Base-by-base conservation (phyloP, 2,113 vertebrate genomes). In the Heteronetta atricapilla region DNA sequence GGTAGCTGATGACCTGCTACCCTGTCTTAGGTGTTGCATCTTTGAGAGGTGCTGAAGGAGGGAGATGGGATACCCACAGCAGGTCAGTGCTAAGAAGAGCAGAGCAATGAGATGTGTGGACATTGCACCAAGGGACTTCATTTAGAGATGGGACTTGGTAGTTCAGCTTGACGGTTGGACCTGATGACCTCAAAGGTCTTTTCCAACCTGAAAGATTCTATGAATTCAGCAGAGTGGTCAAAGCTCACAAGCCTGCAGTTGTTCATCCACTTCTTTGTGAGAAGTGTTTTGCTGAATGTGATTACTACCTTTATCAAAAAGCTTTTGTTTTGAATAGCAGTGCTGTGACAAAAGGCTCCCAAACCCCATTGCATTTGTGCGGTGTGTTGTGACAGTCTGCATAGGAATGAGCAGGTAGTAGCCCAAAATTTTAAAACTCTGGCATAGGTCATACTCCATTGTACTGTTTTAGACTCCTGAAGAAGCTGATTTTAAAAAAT, bases 401-500 rank as follows among this genome's bases (percentile, higher is more conserved):
- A 6, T 34, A 33, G 58, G 16, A 91, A 70, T 31, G 36, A 63
- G n/a, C 67, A 67, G 68, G 19, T 52, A 44, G 26, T 52, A 82
- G 56, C 33, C 38, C 48, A 66, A 6, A 69, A 53, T 46, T 80
- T 69, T 73, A 44, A 63, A 68, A 33, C 42, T 86, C 15, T 86
- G 36, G 17, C 64, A 60, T 60, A 76, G 89, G 44, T 82, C 26
- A 8, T 90, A 21, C 11, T 83, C 21, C 7, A 23, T 33, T 73
- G 31, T 8, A 11, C 36, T 83, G 15, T 40, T 82, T 59, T 46
- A 86, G 64, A n/a, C 10, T 63, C 6, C 6, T 56, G 38, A 83
- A n/a, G n/a, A n/a, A 82, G 74, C 66, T 44, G 34, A 55, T 91
- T 86, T 93, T 86, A 82, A 48, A 88, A 60, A 70, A 75, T 84